Percentiles rank a stretch among this genome's conserved stretches.
These are phyloP conservation scores for Aplocera efformata DNA, from an alignment of 2,888 invertebrate genomes.

Conservation along the genomic window DNA sequence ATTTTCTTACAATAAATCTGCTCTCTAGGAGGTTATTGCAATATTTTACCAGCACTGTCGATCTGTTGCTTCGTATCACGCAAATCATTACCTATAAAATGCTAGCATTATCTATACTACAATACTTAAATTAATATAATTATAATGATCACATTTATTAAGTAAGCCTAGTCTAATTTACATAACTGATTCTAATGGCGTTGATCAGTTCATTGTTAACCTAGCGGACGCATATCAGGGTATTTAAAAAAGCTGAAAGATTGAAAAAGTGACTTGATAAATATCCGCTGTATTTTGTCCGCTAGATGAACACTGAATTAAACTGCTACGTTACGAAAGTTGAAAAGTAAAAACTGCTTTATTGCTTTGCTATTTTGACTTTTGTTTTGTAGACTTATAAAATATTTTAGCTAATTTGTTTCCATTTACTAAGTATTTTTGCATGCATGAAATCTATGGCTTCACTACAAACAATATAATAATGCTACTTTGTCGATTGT, in stretches of 20 bases:
- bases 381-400: no score
- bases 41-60: slow-evolving; percentile 43
- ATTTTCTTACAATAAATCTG: slow-evolving; percentile 12
- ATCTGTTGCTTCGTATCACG: slow-evolving; percentile 13
- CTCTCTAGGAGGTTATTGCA: slow-evolving; percentile 42
- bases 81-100: slow-evolving; percentile 35
- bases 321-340: neutral
- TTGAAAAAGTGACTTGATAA: no score
- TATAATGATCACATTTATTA: slow-evolving; percentile 55
- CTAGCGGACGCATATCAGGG: no score
- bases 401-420: no score
- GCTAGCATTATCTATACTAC: slow-evolving; percentile 34
- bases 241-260: no score
- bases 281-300: slow-evolving; percentile 1
- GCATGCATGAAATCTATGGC: no score
- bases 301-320: neutral
- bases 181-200: slow-evolving; percentile 29
- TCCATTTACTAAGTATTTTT: no score
- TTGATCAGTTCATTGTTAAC: neutral
- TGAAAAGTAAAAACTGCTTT: no score
- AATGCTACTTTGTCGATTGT: no score
- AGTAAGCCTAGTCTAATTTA: slow-evolving; percentile 35
- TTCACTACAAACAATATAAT: no score
- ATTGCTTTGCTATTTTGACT: no score
- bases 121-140: slow-evolving; percentile 43